Evolutionary conservation across 2,888 invertebrate genomes (phyloP).

Genomic region (Sminthurides aquaticus): DNA sequence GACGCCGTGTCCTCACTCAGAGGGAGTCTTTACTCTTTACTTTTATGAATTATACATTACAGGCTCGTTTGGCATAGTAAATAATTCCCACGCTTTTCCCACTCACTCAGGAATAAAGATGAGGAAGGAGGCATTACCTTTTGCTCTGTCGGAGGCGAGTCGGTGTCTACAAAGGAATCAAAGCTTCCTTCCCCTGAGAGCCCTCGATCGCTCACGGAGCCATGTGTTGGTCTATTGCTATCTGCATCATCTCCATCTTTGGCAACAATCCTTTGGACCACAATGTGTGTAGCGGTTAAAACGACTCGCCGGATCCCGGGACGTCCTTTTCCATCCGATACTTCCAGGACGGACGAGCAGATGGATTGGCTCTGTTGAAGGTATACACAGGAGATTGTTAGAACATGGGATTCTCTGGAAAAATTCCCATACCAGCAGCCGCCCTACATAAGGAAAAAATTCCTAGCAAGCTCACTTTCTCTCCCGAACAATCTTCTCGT

Average conservation of each 20-base stretch:
- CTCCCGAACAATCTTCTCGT: no score
- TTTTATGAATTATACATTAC: no score
- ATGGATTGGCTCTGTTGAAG: slow-evolving; percentile 5
- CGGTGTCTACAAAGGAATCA: slow-evolving; percentile 40
- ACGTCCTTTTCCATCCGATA: slow-evolving; percentile 39
- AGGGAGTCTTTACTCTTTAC: no score
- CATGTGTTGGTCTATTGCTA: slow-evolving; percentile 40
- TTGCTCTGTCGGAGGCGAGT: slow-evolving; percentile 40
- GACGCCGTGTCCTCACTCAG: no score
- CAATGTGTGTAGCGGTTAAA: slow-evolving; percentile 38
- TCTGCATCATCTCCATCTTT: slow-evolving; percentile 34
- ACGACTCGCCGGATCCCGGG: slow-evolving; percentile 33
- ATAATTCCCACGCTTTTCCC: no score
- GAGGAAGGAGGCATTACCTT: slow-evolving; percentile 24
- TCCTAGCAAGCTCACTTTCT: background rate
- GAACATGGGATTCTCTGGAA: no score
- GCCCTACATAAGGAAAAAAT: no score
- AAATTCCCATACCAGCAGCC: no score
- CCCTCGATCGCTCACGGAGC: slow-evolving; percentile 40
- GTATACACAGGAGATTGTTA: no score
- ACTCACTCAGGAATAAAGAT: no score
- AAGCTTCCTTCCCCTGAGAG: slow-evolving; percentile 40
- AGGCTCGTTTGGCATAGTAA: no score
- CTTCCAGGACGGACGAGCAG: slow-evolving; percentile 31
- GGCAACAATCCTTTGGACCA: slow-evolving; percentile 32